phyloP scores from a whole-genome alignment of 2,113 vertebrate species.

The Mixornis gularis region DNA sequence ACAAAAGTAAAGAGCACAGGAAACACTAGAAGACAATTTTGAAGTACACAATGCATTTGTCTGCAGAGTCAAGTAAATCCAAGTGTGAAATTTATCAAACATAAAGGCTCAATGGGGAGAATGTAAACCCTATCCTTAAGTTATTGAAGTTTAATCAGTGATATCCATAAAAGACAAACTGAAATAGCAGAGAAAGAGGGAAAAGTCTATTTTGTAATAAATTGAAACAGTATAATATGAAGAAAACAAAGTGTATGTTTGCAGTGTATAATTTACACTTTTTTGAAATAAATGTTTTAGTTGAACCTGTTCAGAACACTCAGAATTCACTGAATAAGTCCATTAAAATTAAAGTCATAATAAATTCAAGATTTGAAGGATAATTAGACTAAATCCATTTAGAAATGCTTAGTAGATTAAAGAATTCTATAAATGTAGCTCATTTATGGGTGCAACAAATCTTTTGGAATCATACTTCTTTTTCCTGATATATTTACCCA shows the following conservation, averaged over 20 bases:
- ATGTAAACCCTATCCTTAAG: neutral
- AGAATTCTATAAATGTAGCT: neutral
- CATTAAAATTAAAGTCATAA: neutral
- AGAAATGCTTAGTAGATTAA: neutral
- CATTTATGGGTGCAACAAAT: neutral
- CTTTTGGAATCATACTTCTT: neutral
- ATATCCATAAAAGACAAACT: neutral
- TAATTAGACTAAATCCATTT: neutral
- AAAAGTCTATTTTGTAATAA: neutral
- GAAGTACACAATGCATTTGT: neutral
- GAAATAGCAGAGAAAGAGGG: neutral
- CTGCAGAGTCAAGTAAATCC: neutral
- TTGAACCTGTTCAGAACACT: neutral
- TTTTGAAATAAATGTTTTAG: neutral
- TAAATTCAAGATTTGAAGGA: neutral
- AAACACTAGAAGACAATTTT: neutral
- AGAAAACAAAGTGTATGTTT: neutral
- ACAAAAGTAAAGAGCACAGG: neutral
- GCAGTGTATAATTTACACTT: neutral
- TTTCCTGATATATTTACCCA: neutral
- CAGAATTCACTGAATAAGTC: neutral
- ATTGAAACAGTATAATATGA: neutral
- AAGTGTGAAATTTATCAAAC: neutral
- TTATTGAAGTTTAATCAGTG: neutral
- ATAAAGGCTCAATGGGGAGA: neutral